Base-by-base conservation (phyloP, 92 coral and sea anemone species). In the Phymanthus crucifer region DNA sequence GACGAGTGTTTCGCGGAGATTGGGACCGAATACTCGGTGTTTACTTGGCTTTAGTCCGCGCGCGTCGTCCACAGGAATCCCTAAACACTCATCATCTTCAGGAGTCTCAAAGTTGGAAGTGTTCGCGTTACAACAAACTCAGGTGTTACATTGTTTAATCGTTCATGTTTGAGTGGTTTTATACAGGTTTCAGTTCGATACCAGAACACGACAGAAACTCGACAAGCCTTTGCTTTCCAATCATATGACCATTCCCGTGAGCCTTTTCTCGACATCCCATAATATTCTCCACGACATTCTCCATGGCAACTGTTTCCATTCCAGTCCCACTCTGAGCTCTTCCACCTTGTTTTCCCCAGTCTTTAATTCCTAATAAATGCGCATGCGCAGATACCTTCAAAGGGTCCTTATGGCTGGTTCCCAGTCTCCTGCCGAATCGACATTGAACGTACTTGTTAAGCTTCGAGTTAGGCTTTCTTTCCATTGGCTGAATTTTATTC, bases 341-440 rank as follows among this genome's bases (percentile, higher is more conserved):
- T 6, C 32, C 13, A 32, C 67, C 68, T 16, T 17, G 40, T 33
- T 12, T 48, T 24, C 11, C 46, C 77, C 77, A 24, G 61, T n/a
- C 37, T 32, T 8, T 35, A 23, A 7, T 6, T 3, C 14, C 18
- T 17, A 11, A 50, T 3, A 31, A 45, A 31, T 61, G 33, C 2
- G 24, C 32, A 21, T 64, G 36, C 4, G 24, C 50, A 32, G 11
- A 26, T 67, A 36, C 1, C 24, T 35, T 46, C 17, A 18, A 38
- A 11, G 32, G 27, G 19, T 57, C 73, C 10, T 32, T 67, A 24
- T 0, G 31, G 19, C 78, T 52, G 1, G 72, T 6, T 1, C 67
- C 85, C 33, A 81, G 78, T 38, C 84, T 88, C 78, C 87, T 77
- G 10, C 91, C 91, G 45, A 83, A 88, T 24, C 91, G 70, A 18